Evolutionary conservation across 2,113 vertebrate genomes (phyloP).

Genomic region (Erpornis zantholeuca): DNA sequence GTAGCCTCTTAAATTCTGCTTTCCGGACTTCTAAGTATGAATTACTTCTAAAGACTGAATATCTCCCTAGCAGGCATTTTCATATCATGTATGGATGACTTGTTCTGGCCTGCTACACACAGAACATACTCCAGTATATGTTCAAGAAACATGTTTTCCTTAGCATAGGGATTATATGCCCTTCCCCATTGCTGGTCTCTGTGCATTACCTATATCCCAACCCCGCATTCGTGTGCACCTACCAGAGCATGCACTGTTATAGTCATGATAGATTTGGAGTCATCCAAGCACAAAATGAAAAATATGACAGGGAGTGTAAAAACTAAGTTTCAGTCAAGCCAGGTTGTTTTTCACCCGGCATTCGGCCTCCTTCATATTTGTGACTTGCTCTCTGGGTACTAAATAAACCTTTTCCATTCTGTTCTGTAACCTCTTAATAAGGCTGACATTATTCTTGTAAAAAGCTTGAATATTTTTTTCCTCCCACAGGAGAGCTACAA

Average conservation of each 20-base stretch:
- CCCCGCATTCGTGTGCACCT: too few species aligned
- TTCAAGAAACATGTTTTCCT: conserved; percentile 21
- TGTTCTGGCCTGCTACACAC: not conserved
- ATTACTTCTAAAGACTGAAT: conserved; percentile 42
- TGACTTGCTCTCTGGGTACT: not conserved
- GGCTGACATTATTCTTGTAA: not conserved
- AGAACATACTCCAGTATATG: not conserved
- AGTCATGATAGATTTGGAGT: too few species aligned
- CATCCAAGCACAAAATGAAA: not conserved
- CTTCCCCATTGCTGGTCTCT: not conserved
- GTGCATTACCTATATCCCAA: not conserved
- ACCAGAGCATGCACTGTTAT: not conserved
- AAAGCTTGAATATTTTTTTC: not conserved
- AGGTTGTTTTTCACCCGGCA: not conserved
- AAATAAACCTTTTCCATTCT: not conserved
- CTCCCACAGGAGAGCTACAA: not conserved
- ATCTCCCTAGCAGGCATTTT: conserved; percentile 3
- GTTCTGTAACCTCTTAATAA: not conserved
- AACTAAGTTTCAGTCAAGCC: not conserved
- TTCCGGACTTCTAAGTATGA: conserved; percentile 19
- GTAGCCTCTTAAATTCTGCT: conserved; percentile 13
- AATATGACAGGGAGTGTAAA: not conserved
- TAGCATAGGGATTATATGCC: too few species aligned
- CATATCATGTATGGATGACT: not conserved
- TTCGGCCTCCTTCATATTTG: not conserved